Percentiles rank a stretch among this genome's conserved stretches.
Conservation (phyloP, 2,888 invertebrate species). For the Anticlea derivata region DNA sequence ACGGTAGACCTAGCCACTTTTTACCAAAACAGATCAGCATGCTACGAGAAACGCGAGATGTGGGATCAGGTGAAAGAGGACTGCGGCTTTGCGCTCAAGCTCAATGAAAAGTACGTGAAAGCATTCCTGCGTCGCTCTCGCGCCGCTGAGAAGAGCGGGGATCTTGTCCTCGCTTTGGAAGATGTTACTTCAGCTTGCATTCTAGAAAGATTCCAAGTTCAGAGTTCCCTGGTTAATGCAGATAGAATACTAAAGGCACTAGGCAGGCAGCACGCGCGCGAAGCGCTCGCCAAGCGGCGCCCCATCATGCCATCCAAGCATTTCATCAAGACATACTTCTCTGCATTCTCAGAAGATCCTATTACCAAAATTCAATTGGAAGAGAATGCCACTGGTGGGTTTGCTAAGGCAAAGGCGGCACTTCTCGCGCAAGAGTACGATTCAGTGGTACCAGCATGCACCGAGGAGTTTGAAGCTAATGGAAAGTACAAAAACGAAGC, state of each 20-base stretch:
- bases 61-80: conserved; percentile 93
- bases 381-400: conserved; percentile 82
- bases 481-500: conserved; percentile 87
- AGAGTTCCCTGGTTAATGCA: conserved; percentile 90
- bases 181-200: conserved; percentile 97
- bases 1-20: conserved; percentile 92
- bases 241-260: conserved; percentile 94
- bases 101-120: conserved; percentile 94
- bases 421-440: conserved; percentile 89
- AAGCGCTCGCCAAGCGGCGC: conserved; percentile 86
- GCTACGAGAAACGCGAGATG: conserved; percentile 95
- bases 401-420: conserved; percentile 88
- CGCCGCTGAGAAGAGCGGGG: conserved; percentile 91
- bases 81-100: conserved; percentile 92
- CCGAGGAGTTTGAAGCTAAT: conserved; percentile 89
- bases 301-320: conserved; percentile 93
- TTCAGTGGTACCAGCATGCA: conserved; percentile 90
- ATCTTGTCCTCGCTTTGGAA: conserved; percentile 92
- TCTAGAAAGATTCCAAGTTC: conserved; percentile 94
- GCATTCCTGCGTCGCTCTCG: conserved; percentile 93
- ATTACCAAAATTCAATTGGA: conserved; percentile 83
- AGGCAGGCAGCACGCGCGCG: conserved; percentile 89
- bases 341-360: conserved; percentile 94
- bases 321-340: conserved; percentile 94
- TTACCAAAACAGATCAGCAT: conserved; percentile 98